Evolutionary conservation across 53 echinoderm and acorn worm species (phyloP).

Genomic region (Apostichopus leukothele): DNA sequence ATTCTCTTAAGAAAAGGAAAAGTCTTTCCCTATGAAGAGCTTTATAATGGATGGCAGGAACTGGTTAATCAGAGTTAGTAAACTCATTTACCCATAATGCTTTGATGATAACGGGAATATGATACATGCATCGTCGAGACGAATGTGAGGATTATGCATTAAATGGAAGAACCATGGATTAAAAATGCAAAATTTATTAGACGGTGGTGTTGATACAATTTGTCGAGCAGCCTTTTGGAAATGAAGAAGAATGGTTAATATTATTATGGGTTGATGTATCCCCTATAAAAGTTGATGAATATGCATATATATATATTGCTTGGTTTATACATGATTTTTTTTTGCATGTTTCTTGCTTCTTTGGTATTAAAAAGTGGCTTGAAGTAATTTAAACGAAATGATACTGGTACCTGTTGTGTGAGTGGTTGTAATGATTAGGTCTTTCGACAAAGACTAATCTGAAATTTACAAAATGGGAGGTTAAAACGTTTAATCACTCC

Average conservation of each 20-base stretch:
- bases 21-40: too few relatives aligned
- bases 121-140: too few relatives aligned
- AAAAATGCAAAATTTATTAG: too few relatives aligned
- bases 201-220: too few relatives aligned
- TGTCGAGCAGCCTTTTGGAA: too few relatives aligned
- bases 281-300: not conserved
- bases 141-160: too few relatives aligned
- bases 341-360: not conserved
- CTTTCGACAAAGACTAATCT: slow-evolving; percentile 44
- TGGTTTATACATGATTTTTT: not conserved
- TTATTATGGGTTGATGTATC: not conserved
- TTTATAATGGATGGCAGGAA: too few relatives aligned
- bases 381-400: not conserved
- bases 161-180: too few relatives aligned
- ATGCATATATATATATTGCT: not conserved
- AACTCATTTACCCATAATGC: too few relatives aligned
- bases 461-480: slow-evolving; percentile 3
- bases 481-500: not conserved
- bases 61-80: too few relatives aligned
- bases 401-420: slow-evolving; percentile 41
- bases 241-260: not conserved
- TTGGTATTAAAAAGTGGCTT: not conserved
- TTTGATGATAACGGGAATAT: too few relatives aligned
- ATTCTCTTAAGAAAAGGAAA: too few relatives aligned
- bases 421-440: slow-evolving; percentile 45